Evolutionary conservation across 2,797 vertebrate species (phyloP), one percentile per base, ranked within the genome.

Genomic region (Rousettus madagascariensis): DNA sequence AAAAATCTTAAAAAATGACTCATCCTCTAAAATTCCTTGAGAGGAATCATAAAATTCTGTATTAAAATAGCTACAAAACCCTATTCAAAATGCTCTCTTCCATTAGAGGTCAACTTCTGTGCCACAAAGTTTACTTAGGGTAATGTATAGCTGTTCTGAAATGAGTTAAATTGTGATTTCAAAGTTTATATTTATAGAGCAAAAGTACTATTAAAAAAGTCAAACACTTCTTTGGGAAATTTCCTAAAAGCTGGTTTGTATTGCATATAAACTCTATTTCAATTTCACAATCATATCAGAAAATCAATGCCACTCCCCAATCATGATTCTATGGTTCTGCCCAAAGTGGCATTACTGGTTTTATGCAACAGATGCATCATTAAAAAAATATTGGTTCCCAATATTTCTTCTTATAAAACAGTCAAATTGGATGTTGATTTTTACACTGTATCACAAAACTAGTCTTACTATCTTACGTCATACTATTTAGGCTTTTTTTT

Each of bases 1-100:
- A 78, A 97, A 97, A 91, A 80, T 86, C 59, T 95, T 87, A 97
- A 98, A 98, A 96, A 98, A 98, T 96, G 92, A 95, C 36, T 94
- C 2, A 91, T 63, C 24, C 57, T 83, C 90, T 68, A 59, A 85
- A 78, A 79, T 79, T 93, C 72, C 63, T 85, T 78, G 90, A 96
- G 71, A 97, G 94, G 97, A 90, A 98, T 49, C 95, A 97, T 53
- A 95, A 80, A 95, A 98, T 97, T 96, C 91, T 97, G 94, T 71
- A 96, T 10, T 92, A 94, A 96, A 96, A 97, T 78, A 95, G 61
- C 78, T 96, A 93, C 2, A 98, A 98, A 98, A 94, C 93, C 82
- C 86, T 95, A 93, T 92, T 96, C 92, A 80, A 97, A 97, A 79
- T 79, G 69, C n/a, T 15, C 33, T 82, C 36, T 78, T 88, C 17